phyloP scores from a whole-genome alignment of 2,888 invertebrate species.

The Phortica magna region DNA sequence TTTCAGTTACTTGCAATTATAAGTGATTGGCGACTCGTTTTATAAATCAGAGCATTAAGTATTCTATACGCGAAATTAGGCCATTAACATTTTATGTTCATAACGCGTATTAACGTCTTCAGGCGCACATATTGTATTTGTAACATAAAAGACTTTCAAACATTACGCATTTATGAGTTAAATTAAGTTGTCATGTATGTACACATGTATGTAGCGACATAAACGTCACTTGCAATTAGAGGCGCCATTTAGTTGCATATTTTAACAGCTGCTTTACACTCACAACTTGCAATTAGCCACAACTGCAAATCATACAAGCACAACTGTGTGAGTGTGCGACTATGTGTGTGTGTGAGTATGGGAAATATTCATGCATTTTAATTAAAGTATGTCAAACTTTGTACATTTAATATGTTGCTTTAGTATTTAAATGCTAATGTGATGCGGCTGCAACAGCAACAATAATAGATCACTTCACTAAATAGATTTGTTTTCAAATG shows the following conservation, averaged over 20 bases:
- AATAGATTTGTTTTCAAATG: background rate
- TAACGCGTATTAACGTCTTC: no score
- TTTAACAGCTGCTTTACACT: conserved; percentile 51
- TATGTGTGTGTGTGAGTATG: background rate
- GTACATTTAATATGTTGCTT: background rate
- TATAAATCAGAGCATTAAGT: background rate
- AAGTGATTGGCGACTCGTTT: background rate
- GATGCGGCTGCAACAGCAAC: background rate
- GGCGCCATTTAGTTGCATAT: conserved; percentile 53
- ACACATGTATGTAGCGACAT: conserved; percentile 2
- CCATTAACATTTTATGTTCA: no score
- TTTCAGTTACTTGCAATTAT: background rate
- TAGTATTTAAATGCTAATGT: background rate
- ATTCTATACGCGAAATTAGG: no score
- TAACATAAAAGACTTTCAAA: no score
- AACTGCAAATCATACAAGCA: background rate
- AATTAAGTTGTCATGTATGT: no score
- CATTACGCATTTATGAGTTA: no score
- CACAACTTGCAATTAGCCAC: background rate
- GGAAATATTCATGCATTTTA: conserved; percentile 13
- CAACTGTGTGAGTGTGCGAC: background rate
- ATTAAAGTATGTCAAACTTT: conserved; percentile 24
- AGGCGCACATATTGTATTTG: no score
- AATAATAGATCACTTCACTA: background rate
- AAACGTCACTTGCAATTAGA: conserved; percentile 41